phyloP scores from a whole-genome alignment of 1,140 invertebrate genomes.

The Nylanderia fulva region DNA sequence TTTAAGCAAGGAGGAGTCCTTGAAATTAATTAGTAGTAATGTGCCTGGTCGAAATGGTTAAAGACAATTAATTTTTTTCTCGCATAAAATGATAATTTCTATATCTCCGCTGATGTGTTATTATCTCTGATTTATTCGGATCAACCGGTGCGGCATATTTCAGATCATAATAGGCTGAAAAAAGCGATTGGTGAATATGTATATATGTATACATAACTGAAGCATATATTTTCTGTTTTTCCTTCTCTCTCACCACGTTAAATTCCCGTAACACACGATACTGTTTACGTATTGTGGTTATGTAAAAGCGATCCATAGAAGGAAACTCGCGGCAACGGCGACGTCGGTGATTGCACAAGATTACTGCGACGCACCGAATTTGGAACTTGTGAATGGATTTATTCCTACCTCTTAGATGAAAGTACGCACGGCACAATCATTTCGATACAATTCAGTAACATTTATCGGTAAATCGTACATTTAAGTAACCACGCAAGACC shows the following conservation, averaged over 20 bases:
- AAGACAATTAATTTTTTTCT: conserved; percentile 43
- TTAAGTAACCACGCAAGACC: conserved; percentile 3
- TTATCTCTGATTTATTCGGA: conserved; percentile 59
- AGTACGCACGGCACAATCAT: neutral
- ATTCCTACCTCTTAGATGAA: conserved; percentile 12
- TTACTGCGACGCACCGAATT: conserved; percentile 58
- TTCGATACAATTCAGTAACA: conserved; percentile 1
- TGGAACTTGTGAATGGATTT: conserved; percentile 61
- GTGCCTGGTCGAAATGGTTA: neutral
- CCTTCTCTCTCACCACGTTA: conserved; percentile 29
- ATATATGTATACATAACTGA: no score
- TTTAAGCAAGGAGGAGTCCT: neutral
- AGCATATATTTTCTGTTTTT: conserved; percentile 40
- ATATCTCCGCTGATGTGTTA: conserved; percentile 15
- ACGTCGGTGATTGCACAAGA: conserved; percentile 4
- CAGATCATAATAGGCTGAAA: conserved; percentile 40
- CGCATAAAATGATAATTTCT: conserved; percentile 45
- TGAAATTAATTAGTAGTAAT: conserved; percentile 30
- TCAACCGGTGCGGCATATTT: neutral
- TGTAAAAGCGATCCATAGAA: conserved; percentile 56
- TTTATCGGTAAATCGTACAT: neutral
- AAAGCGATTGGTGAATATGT: conserved; percentile 49
- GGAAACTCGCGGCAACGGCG: conserved; percentile 55
- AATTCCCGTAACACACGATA: conserved; percentile 48
- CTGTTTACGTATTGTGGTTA: conserved; percentile 45